These are phyloP conservation scores for Horisme vitalbata DNA, from an alignment of 2,888 invertebrate genomes.

Conservation along the genomic window DNA sequence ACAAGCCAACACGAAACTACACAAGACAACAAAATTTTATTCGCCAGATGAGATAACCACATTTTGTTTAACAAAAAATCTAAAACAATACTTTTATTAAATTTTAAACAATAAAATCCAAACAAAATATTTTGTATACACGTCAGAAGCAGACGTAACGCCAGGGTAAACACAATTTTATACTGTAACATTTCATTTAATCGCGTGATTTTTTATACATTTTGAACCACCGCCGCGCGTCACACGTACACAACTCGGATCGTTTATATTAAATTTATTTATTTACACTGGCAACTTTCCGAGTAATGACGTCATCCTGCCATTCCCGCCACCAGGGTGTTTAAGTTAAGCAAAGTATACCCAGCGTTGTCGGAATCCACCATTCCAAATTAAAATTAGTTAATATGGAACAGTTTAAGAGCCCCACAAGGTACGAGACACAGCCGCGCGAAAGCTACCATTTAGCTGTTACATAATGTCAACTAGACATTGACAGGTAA, in stretches of 20 bases:
- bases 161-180: no score
- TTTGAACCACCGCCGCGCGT: slow-evolving; percentile 55
- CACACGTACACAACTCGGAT: slow-evolving; percentile 49
- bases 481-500: slow-evolving; percentile 17
- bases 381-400: slow-evolving; percentile 45
- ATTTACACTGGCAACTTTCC: slow-evolving; percentile 29
- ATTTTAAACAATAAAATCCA: no score
- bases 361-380: slow-evolving; percentile 55
- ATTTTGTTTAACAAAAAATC: no score
- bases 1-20: no score
- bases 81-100: no score
- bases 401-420: slow-evolving; percentile 52
- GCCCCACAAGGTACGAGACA: slow-evolving; percentile 78
- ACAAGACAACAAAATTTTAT: no score
- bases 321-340: slow-evolving; percentile 75
- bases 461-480: slow-evolving; percentile 67
- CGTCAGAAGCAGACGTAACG: no score
- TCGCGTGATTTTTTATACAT: background rate
- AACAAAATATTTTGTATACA: no score
- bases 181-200: no score
- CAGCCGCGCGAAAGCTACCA: slow-evolving; percentile 77
- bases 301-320: slow-evolving; percentile 30
- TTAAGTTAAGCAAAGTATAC: slow-evolving; percentile 55
- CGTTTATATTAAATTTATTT: slow-evolving; percentile 18
- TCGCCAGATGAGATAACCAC: no score